Evolutionary conservation across 2,888 invertebrate genomes (phyloP).

Genomic region (Spialia ferax): DNA sequence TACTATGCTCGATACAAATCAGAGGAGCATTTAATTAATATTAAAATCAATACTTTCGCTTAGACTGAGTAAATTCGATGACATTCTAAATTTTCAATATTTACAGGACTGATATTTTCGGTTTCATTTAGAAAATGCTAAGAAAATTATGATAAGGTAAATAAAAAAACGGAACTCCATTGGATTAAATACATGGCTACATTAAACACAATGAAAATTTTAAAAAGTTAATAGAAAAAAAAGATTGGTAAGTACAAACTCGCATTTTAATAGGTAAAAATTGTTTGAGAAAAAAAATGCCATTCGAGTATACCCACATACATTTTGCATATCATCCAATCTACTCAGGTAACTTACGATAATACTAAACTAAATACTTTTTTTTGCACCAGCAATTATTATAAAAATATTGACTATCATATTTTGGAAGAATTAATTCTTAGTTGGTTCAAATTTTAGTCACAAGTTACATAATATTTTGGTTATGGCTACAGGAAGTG

Average conservation of each 20-base stretch:
- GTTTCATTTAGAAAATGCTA: neutral
- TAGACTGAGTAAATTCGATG: constrained; percentile 32
- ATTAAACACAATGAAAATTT: neutral
- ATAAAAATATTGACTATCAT: constrained; percentile 77
- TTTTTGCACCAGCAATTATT: constrained; percentile 69
- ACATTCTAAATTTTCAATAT: constrained; percentile 8
- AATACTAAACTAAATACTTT: constrained; percentile 69
- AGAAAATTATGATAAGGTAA: neutral
- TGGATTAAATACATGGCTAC: too few relatives aligned
- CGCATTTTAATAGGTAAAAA: neutral
- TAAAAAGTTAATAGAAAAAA: neutral
- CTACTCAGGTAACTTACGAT: constrained; percentile 47
- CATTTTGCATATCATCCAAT: constrained; percentile 43
- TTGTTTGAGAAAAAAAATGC: neutral
- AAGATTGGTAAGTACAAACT: neutral
- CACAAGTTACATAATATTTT: constrained; percentile 40
- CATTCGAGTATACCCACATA: neutral
- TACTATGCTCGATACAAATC: constrained; percentile 51
- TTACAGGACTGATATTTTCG: neutral
- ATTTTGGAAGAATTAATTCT: constrained; percentile 61
- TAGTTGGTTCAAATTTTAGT: constrained; percentile 42
- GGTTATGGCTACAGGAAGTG: neutral
- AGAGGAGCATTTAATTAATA: constrained; percentile 49
- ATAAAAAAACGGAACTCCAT: too few relatives aligned
- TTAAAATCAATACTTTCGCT: constrained; percentile 45